phyloP scores from a whole-genome alignment of 2,113 vertebrate species.

The Indicator indicator region DNA sequence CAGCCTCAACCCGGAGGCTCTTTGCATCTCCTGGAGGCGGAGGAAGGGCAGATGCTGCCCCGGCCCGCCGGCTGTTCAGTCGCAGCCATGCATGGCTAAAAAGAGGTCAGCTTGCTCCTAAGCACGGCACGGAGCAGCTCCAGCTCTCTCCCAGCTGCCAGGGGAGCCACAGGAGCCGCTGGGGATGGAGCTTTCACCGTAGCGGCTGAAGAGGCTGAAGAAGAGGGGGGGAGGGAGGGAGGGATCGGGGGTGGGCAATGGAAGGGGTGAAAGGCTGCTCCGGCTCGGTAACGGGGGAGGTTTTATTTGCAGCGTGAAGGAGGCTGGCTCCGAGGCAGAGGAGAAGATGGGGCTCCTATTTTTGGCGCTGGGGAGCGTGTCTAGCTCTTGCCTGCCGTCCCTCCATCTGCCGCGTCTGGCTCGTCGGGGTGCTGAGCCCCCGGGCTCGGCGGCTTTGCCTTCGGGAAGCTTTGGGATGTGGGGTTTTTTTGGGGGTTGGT shows the following conservation, averaged over 20 bases:
- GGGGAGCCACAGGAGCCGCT: not conserved
- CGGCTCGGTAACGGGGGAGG: rapidly evolving
- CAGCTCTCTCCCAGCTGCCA: not conserved
- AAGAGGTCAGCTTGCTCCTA: slow-evolving; percentile 16
- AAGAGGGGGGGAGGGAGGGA: not conserved
- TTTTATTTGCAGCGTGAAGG: not conserved
- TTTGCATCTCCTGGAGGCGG: not conserved
- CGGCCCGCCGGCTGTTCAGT: not conserved
- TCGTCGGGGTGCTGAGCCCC: not conserved
- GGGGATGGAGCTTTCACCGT: rapidly evolving
- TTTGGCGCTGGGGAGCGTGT: not conserved
- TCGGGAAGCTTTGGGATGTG: not conserved
- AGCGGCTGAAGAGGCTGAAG: not conserved
- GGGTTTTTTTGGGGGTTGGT: rapidly evolving
- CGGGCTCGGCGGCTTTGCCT: not conserved
- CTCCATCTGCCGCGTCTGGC: not conserved
- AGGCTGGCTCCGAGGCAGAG: not conserved
- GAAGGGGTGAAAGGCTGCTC: not conserved
- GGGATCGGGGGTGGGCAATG: rapidly evolving
- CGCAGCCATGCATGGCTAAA: not conserved
- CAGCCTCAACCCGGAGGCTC: not conserved
- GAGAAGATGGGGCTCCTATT: not conserved
- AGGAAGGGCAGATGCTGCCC: not conserved
- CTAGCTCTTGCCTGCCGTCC: not conserved
- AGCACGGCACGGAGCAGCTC: not conserved